Base-by-base conservation (phyloP, 2,888 invertebrate species). In the Diadromus collaris region DNA sequence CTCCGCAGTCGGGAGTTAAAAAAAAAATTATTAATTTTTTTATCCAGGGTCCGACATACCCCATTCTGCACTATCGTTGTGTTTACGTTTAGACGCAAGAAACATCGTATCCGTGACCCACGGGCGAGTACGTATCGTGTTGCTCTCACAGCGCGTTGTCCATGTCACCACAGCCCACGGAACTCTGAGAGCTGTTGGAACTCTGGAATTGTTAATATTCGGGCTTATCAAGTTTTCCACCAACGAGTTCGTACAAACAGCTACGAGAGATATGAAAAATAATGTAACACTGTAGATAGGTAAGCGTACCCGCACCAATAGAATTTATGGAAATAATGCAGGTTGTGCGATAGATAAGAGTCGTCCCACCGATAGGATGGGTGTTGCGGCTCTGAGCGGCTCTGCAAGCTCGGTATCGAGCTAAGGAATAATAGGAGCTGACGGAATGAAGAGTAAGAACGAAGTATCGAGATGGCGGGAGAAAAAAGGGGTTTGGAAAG, bases 141-240 rank as follows among this genome's bases (percentile, higher is more conserved):
- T 27, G 16, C 13, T 21, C 54, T 38, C 24, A 41, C 41, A 41
- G 56, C 67, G 54, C 68, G 41, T 56, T 68, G 56, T 16, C 54
- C 56, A 56, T 68, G 27, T 41, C n/a, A 24, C 16, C 27, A 24
- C 54, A 54, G 54, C 27, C 27, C 21, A 48, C 21, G 46, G 21
- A 41, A 41, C 24, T 13, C 5, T 13, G 27, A 54, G 41, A 68
- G 41, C 56, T 41, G 38, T 10, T 19, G 29, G 9, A n/a, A n/a
- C 19, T n/a, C n/a, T 19, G 29, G 9, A n/a, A n/a, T 29, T n/a
- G 29, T 27, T 56, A 38, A 68, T 68, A 68, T 68, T 24, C 67
- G 16, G 41, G 54, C 54, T 54, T 68, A 68, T 68, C 68, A 41
- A 41, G 38, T 54, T 56, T 41, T 56, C 68, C 68, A 54, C 54